Evolutionary conservation across 2,113 vertebrate species (phyloP).

Genomic region (Ramphastos sulfuratus): DNA sequence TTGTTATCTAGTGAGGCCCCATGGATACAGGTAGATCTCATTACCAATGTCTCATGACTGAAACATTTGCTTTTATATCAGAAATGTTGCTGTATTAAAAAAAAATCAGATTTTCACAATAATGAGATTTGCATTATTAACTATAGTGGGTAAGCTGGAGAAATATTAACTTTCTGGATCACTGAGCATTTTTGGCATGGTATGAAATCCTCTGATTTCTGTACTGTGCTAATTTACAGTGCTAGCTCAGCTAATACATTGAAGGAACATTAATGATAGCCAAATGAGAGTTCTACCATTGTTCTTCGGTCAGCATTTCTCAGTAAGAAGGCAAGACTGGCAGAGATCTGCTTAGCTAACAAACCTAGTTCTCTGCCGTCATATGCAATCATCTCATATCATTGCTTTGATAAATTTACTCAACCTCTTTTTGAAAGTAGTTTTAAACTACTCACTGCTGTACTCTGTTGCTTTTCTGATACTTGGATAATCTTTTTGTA

Average conservation of each 20-base stretch:
- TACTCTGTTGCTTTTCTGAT: background rate
- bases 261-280: background rate
- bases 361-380: background rate
- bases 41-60: background rate
- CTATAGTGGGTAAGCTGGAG: background rate
- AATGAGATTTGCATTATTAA: background rate
- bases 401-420: background rate
- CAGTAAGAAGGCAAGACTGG: background rate
- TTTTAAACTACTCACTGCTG: background rate
- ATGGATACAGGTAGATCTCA: background rate
- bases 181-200: background rate
- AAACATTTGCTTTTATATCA: background rate
- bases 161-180: background rate
- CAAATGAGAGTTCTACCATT: background rate
- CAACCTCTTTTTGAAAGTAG: rapidly evolving
- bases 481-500: background rate
- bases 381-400: background rate
- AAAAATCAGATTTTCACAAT: background rate
- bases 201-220: background rate
- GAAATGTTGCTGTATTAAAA: background rate
- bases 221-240: background rate
- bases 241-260: background rate
- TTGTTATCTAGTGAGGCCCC: background rate
- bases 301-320: background rate
- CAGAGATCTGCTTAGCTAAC: background rate